Conservation (phyloP, 2,113 vertebrate species). For the Numenius arquata region DNA sequence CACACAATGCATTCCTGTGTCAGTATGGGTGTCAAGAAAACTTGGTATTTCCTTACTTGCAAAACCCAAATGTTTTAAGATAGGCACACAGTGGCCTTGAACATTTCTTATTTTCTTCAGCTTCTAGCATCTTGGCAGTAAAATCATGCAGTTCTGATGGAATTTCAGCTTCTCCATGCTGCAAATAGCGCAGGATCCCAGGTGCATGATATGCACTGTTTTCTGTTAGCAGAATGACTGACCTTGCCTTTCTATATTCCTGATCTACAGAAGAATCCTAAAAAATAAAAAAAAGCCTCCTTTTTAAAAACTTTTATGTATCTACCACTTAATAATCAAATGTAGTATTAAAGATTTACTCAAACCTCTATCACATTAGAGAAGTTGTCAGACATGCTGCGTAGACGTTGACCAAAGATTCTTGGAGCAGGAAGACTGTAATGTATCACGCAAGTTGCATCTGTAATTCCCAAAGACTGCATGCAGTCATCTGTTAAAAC, state of each 20-base stretch:
- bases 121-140: conserved; percentile 62
- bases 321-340: not conserved
- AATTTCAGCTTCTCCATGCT: conserved; percentile 71
- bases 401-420: conserved; percentile 81
- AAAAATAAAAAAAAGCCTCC: not conserved
- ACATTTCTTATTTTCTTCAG: conserved; percentile 76
- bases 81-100: conserved; percentile 76
- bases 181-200: conserved; percentile 78
- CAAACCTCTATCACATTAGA: conserved; percentile 74
- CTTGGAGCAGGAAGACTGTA: conserved; percentile 85
- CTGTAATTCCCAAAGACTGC: conserved; percentile 78
- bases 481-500: conserved; percentile 84
- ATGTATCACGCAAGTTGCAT: conserved; percentile 88
- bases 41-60: conserved; percentile 76
- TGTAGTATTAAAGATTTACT: not conserved
- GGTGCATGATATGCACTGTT: conserved; percentile 53
- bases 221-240: conserved; percentile 86
- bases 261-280: conserved; percentile 43
- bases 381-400: conserved; percentile 83
- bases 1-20: not conserved
- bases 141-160: conserved; percentile 79
- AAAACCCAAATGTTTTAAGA: conserved; percentile 87
- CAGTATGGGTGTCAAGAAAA: not conserved
- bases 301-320: not conserved
- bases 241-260: conserved; percentile 57